phyloP scores from a whole-genome alignment of 37 sponge, comb jelly and placozoan genomes.

The Mnemiopsis leidyi region DNA sequence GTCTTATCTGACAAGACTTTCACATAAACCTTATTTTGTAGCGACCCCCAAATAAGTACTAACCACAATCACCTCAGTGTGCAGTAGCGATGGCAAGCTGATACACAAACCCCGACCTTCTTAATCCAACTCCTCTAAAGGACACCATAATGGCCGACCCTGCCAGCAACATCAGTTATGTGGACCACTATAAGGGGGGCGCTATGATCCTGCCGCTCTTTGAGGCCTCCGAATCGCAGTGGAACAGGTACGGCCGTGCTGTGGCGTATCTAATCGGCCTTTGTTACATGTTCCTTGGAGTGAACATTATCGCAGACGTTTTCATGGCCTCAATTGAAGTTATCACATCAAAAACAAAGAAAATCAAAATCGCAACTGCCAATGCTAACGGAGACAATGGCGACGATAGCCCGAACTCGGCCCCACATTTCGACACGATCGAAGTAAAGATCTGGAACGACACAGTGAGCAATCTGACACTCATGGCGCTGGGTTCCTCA shows the following conservation, averaged over 20 bases:
- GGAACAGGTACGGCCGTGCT: constrained; percentile 58
- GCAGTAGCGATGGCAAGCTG: neutral
- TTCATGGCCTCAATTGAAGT: constrained; percentile 66
- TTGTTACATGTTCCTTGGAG: constrained; percentile 56
- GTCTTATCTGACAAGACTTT: too few relatives aligned
- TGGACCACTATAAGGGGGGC: neutral
- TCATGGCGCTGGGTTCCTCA: constrained; percentile 66
- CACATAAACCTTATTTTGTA: too few relatives aligned
- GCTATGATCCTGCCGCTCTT: constrained; percentile 42
- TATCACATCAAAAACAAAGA: constrained; percentile 60
- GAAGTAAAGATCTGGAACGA: constrained; percentile 67
- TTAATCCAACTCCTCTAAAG: neutral
- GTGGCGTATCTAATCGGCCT: constrained; percentile 50
- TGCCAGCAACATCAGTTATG: neutral
- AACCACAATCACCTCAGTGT: neutral
- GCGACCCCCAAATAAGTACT: too few relatives aligned
- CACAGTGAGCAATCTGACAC: constrained; percentile 63
- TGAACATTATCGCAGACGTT: constrained; percentile 65
- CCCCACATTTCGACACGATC: constrained; percentile 32
- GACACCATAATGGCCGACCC: neutral
- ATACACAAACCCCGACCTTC: neutral
- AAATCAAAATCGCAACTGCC: constrained; percentile 44
- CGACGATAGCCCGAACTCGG: neutral
- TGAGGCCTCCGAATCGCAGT: constrained; percentile 33
- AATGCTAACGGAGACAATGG: constrained; percentile 44